Percentiles rank a stretch among this genome's conserved stretches.
These are phyloP conservation scores for Synchiropus splendidus DNA, from an alignment of 2,113 vertebrate species.

Conservation along the genomic window DNA sequence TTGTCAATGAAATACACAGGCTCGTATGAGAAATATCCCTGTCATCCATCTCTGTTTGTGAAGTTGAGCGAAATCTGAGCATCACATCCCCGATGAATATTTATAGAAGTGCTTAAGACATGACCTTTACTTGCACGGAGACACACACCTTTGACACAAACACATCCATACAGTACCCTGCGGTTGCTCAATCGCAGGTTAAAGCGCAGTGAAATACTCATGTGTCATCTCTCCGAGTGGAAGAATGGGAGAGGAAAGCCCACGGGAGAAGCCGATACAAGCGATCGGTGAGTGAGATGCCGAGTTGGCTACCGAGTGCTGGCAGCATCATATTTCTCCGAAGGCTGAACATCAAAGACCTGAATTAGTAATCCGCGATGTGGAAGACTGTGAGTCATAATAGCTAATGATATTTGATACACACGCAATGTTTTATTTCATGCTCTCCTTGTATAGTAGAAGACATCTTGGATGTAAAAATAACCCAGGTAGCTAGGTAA, in stretches of 20 bases:
- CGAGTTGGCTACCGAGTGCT: constrained; percentile 26
- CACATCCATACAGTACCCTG: neutral
- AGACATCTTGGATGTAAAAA: too few relatives aligned
- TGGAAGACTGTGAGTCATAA: constrained; percentile 10
- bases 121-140: constrained; percentile 40
- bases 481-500: too few relatives aligned
- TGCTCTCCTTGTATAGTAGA: too few relatives aligned
- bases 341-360: constrained; percentile 39
- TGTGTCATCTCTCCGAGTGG: neutral
- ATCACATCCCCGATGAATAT: constrained; percentile 44
- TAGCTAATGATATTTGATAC: neutral
- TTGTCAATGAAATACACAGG: too few relatives aligned
- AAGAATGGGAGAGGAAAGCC: constrained; percentile 4
- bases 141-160: constrained; percentile 2
- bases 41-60: neutral
- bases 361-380: constrained; percentile 16
- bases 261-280: constrained; percentile 3
- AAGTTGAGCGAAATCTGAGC: constrained; percentile 30
- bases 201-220: too few relatives aligned
- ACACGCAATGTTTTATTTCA: too few relatives aligned
- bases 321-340: constrained; percentile 36
- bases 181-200: too few relatives aligned
- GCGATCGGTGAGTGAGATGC: constrained; percentile 19
- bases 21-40: too few relatives aligned
- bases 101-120: constrained; percentile 46